Evolutionary conservation across 2,113 vertebrate species (phyloP).

Genomic region (Dolichallabes microphthalmus): DNA sequence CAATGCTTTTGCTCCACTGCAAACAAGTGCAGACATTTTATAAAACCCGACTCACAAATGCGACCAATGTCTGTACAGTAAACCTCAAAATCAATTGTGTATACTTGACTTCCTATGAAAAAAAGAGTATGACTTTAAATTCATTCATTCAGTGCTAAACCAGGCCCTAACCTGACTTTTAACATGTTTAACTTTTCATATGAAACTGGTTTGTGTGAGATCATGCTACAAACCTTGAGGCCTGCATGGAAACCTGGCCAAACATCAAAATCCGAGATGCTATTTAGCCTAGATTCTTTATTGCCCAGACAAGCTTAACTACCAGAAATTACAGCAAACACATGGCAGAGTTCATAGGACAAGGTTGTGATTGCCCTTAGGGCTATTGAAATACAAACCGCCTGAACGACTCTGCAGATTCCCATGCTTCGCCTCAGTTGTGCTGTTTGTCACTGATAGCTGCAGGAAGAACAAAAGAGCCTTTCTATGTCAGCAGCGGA

Average conservation of each 20-base stretch:
- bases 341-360: not conserved
- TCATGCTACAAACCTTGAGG: not conserved
- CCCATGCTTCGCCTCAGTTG: slow-evolving; percentile 27
- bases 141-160: not conserved
- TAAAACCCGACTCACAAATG: not conserved
- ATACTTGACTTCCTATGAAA: not conserved
- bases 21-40: not conserved
- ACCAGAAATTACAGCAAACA: not conserved
- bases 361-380: not conserved
- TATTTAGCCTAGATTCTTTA: not conserved
- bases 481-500: slow-evolving; percentile 38
- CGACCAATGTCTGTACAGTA: not conserved
- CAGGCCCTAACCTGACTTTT: not conserved
- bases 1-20: slow-evolving; percentile 41
- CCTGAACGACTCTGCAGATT: slow-evolving; percentile 1
- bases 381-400: not conserved
- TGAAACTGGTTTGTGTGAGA: not conserved
- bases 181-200: not conserved
- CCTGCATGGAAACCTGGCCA: not conserved
- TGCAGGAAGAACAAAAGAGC: slow-evolving; percentile 45
- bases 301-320: not conserved
- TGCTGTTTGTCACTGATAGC: slow-evolving; percentile 39
- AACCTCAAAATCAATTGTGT: not conserved
- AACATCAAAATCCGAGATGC: not conserved
- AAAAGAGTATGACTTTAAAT: not conserved